Evolutionary conservation across 2,113 vertebrate genomes (phyloP), one percentile per base, ranked within the genome.

Genomic region (Phoxinus phoxinus): DNA sequence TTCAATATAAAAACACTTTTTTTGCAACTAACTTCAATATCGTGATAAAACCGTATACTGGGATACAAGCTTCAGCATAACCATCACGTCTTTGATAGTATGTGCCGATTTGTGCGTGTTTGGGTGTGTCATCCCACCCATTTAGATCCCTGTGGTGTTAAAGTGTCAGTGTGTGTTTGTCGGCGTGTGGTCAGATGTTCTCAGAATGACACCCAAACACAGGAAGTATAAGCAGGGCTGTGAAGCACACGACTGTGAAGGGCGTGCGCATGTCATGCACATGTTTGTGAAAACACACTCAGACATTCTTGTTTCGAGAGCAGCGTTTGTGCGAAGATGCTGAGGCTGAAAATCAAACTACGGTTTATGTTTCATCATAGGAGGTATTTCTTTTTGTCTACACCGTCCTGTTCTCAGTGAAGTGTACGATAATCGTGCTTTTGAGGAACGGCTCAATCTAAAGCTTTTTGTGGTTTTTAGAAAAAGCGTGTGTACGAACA

Each of bases 121-220:
- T 72, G 21, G 44, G 32, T 46, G 56, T 79, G 35, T 27, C n/a
- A 30, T 46, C 9, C 17, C n/a, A 0, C 32, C 53, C 3, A 25
- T 80, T 32, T 78, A 0, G 12, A 48, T 48, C 72, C n/a, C 41
- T n/a, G 23, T 11, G n/a, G n/a, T 63, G 37, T 44, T 80, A 6
- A 41, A 3, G 37, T 72, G 71, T 73, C 23, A 25, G 71, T 46
- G 71, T 73, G 76, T 78, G n/a, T 51, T 81, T 48, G 51, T 27
- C 79, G 2, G 13, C 6, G 25, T 88, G 87, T 84, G 87, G 87
- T 86, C 83, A 51, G 5, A 84, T 59, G 73, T 88, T 88, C 84
- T 88, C 58, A 86, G 87, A 88, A 88, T 23, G 61, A 77, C 44
- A 82, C 58, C 78, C 73, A 83, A 73, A 86, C 85, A 86, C 87